These are phyloP conservation scores for Gasteruption jaculator DNA, from an alignment of 2,888 invertebrate species.

Conservation along the genomic window DNA sequence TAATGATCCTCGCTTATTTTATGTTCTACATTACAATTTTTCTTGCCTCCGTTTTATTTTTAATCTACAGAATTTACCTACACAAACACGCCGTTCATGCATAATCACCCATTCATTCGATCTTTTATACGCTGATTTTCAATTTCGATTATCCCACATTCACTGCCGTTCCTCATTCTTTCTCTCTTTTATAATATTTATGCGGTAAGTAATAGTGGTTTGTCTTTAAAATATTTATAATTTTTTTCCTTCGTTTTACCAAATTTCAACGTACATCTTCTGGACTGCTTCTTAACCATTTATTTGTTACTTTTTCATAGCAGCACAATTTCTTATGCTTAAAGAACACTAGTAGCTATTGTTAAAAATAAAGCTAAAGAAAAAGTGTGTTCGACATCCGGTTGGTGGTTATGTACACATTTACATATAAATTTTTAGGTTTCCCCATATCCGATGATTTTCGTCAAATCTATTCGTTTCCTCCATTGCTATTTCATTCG, in stretches of 20 bases:
- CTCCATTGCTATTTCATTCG: slow-evolving; percentile 8
- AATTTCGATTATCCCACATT: too few species aligned
- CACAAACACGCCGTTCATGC: too few species aligned
- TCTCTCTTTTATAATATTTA: too few species aligned
- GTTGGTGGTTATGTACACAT: slow-evolving; percentile 18
- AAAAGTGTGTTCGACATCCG: slow-evolving; percentile 14
- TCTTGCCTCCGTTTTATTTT: slow-evolving; percentile 11
- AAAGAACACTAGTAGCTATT: slow-evolving; percentile 8
- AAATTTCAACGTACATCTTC: too few species aligned
- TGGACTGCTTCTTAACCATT: too few species aligned
- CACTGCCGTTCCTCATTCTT: too few species aligned
- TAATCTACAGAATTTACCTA: slow-evolving; percentile 28
- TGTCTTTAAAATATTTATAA: too few species aligned
- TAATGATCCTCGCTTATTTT: slow-evolving; percentile 19
- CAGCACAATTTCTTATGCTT: slow-evolving; percentile 7
- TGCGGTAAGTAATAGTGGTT: too few species aligned
- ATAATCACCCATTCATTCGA: too few species aligned
- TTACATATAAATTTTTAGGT: slow-evolving; percentile 24
- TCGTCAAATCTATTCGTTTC: slow-evolving; percentile 8
- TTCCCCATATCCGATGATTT: slow-evolving; percentile 12
- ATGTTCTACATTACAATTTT: slow-evolving; percentile 20
- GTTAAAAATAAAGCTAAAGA: slow-evolving; percentile 3
- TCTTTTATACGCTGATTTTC: slow-evolving; percentile 18
- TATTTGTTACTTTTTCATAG: too few species aligned
- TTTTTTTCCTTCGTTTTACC: too few species aligned